phyloP scores from a whole-genome alignment of 2,888 invertebrate species.

The Cosmia pyralina region DNA sequence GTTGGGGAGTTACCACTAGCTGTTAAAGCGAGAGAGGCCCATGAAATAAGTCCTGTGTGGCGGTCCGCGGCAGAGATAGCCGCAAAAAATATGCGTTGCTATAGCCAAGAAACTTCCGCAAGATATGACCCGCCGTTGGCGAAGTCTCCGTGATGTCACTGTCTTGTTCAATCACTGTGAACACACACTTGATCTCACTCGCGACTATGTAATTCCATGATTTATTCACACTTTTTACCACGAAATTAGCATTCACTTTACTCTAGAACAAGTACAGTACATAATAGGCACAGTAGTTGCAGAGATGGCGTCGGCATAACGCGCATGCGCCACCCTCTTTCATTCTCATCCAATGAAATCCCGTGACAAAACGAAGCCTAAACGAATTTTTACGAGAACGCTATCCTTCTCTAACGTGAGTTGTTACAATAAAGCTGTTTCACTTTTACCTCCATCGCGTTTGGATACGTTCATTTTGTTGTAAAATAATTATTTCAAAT shows the following conservation, averaged over 20 bases:
- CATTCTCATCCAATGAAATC: constrained; percentile 83
- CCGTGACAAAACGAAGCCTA: constrained; percentile 77
- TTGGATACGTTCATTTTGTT: constrained; percentile 58
- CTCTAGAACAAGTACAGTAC: constrained; percentile 77
- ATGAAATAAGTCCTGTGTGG: constrained; percentile 79
- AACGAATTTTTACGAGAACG: constrained; percentile 76
- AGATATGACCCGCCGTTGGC: constrained; percentile 81
- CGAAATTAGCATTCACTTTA: constrained; percentile 80
- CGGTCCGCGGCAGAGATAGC: constrained; percentile 80
- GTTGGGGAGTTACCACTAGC: constrained; percentile 82
- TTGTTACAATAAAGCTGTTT: constrained; percentile 31
- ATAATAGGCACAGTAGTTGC: constrained; percentile 86
- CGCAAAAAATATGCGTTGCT: constrained; percentile 90
- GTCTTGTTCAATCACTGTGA: constrained; percentile 72
- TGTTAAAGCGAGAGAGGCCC: constrained; percentile 78
- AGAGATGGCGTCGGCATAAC: constrained; percentile 90
- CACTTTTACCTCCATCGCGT: constrained; percentile 37
- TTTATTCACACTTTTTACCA: constrained; percentile 79
- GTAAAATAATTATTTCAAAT: constrained; percentile 39
- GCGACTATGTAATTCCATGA: constrained; percentile 80
- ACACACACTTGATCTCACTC: constrained; percentile 78
- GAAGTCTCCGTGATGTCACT: constrained; percentile 74
- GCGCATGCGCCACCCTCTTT: constrained; percentile 90
- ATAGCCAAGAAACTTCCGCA: constrained; percentile 87
- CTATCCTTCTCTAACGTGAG: constrained; percentile 65